phyloP scores from a whole-genome alignment of 2,113 vertebrate genomes.

The Tachuris rubrigastra region DNA sequence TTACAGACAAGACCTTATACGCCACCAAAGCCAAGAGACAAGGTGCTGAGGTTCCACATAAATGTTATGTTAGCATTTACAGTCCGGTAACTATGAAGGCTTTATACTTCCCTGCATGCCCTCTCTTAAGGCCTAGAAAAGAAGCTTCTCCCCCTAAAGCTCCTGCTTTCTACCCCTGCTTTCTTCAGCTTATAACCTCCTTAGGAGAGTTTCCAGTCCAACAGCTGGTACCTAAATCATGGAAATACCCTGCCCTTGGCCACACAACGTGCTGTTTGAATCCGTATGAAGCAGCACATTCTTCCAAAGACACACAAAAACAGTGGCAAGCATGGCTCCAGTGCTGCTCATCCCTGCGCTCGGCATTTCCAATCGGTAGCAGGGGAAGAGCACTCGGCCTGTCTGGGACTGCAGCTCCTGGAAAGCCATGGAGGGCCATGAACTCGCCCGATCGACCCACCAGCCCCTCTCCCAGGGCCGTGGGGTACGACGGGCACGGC shows the following conservation, averaged over 20 bases:
- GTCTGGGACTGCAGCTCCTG: neutral
- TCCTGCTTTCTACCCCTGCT: neutral
- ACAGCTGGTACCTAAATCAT: fast-evolving
- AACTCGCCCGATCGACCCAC: neutral
- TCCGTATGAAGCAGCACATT: fast-evolving
- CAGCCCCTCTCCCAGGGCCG: neutral
- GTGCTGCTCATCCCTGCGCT: fast-evolving
- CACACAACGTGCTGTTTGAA: neutral
- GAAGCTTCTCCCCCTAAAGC: neutral
- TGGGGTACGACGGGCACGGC: fast-evolving
- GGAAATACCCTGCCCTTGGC: neutral
- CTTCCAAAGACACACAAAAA: neutral
- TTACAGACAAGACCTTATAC: neutral
- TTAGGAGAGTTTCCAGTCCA: neutral
- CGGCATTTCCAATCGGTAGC: fast-evolving
- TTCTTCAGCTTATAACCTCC: too few relatives aligned
- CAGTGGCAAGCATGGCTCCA: neutral
- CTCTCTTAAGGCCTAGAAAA: neutral
- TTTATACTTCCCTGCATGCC: neutral
- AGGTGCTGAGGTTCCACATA: neutral
- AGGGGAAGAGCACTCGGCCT: neutral
- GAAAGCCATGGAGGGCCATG: fast-evolving
- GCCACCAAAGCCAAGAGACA: neutral
- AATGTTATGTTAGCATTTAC: neutral
- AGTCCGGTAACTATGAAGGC: neutral